Base-by-base conservation (phyloP, 2,888 invertebrate species). In the Ophion ellenae region DNA sequence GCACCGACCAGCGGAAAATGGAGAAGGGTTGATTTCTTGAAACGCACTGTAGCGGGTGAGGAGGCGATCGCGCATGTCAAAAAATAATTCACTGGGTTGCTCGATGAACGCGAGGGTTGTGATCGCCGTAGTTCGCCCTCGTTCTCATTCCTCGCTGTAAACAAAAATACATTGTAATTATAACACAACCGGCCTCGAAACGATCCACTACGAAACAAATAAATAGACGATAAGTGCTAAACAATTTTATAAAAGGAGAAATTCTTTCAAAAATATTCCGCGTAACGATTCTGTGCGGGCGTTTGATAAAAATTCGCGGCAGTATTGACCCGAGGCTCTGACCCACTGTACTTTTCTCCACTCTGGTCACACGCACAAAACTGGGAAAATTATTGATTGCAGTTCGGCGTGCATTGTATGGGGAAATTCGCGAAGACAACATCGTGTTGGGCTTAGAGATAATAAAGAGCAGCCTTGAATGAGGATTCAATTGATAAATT, bases 331-430 rank as follows among this genome's bases (percentile, higher is more conserved):
- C 77, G 24, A 81, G 24, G 24, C 20, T 81, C 20, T 67, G 67
- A 71, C 61, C 53, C 11, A n/a, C 24, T 71, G 59, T 66, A 53
- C 61, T 81, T 81, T 67, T 47, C n/a, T 24, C 20, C 61, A 5
- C 32, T 59, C n/a, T 69, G 20, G 32, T 20, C 14, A 59, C 74
- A 20, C 63, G 47, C 57, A 59, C 28, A 74, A 84, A 80, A 83
- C 86, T 79, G 89, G 85, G 88, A 89, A 87, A 87, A 86, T 88
- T 89, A 90, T 86, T 57, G 86, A 86, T 83, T 63, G 63, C 70
- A 40, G 45, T 17, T 75, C 28, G 70, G 11, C 20, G 57, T 67
- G 69, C 64, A 47, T 63, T 64, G 73, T 59, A 45, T 80, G 76
- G 75, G 47, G 11, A 76, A 77, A 53, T 76, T n/a, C 17, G 75